phyloP scores from a whole-genome alignment of 2,888 invertebrate genomes.

The Junonia oenone region DNA sequence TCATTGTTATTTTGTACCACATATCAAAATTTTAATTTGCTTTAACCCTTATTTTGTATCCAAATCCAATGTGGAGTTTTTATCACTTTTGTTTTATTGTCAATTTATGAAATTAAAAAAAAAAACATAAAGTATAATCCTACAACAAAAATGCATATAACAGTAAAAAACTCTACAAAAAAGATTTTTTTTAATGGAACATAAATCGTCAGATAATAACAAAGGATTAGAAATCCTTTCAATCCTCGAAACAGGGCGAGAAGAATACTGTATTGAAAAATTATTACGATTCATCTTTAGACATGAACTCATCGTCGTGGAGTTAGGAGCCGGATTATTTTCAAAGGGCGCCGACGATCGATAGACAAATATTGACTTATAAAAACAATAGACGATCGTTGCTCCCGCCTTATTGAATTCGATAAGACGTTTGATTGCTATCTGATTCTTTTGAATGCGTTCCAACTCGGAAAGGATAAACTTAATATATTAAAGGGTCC shows the following conservation, averaged over 20 bases:
- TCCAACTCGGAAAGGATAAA: neutral
- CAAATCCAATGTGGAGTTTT: no score
- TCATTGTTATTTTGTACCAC: neutral
- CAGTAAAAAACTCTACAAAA: neutral
- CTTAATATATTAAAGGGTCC: neutral
- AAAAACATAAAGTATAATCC: no score
- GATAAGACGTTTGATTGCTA: conserved; percentile 57
- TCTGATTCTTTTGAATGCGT: conserved; percentile 29
- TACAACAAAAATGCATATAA: neutral
- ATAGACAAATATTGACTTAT: conserved; percentile 77
- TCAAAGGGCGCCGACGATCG: conserved; percentile 66
- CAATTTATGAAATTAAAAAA: no score
- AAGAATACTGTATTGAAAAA: conserved; percentile 69
- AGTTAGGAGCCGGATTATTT: conserved; percentile 55
- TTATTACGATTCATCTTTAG: conserved; percentile 74
- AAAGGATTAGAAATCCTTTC: conserved; percentile 63
- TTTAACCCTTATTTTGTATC: neutral
- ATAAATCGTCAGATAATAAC: conserved; percentile 36
- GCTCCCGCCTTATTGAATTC: conserved; percentile 47
- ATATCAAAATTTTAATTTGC: neutral
- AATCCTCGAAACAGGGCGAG: conserved; percentile 48
- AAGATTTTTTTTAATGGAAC: neutral
- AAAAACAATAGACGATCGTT: conserved; percentile 61
- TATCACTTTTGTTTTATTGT: no score
- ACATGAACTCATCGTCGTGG: conserved; percentile 55